These are phyloP conservation scores for Ptilonorhynchus violaceus DNA, from an alignment of 2,113 vertebrate species.

Conservation along the genomic window DNA sequence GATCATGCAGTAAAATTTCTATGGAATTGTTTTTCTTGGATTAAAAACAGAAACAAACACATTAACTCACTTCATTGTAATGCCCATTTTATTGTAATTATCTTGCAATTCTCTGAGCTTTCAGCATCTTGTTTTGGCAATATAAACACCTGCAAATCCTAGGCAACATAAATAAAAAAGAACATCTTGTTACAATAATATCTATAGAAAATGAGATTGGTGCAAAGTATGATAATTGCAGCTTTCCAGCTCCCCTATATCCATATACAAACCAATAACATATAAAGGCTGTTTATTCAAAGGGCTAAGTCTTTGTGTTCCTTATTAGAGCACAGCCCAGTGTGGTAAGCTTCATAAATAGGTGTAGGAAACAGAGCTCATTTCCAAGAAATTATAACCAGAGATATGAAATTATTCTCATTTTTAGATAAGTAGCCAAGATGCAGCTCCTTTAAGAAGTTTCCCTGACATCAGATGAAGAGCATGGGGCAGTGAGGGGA, in stretches of 20 bases:
- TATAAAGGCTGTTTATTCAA: background rate
- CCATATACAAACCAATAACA: background rate
- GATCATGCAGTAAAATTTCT: background rate
- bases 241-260: background rate
- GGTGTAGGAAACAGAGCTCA: background rate
- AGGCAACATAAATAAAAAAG: background rate
- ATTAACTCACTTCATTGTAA: background rate
- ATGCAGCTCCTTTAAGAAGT: background rate
- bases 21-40: slow-evolving; percentile 1
- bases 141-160: background rate
- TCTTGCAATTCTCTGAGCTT: background rate
- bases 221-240: background rate
- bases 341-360: background rate
- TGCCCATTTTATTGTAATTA: slow-evolving; percentile 26
- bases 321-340: background rate
- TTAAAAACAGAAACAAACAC: background rate
- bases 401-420: background rate
- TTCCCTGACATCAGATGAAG: background rate
- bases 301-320: background rate
- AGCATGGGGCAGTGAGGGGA: background rate
- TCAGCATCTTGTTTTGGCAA: background rate
- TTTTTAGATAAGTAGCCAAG: background rate
- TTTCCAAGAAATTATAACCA: background rate
- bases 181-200: background rate
- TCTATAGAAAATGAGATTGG: background rate